Evolutionary conservation across 2,797 vertebrate genomes (phyloP).

Genomic region (Sus cebifrons): DNA sequence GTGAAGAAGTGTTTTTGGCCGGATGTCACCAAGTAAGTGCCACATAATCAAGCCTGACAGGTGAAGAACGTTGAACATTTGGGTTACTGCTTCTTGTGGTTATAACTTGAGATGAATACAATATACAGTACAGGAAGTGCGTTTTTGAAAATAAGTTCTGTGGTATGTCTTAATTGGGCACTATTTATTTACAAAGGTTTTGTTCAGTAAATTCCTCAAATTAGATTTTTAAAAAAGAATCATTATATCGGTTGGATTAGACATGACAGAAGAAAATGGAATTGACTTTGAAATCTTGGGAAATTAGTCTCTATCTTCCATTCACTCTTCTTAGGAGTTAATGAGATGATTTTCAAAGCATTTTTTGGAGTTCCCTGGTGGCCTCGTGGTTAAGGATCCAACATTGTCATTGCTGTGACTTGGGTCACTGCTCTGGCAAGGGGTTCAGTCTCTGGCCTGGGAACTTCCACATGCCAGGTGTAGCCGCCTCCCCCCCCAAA

Average conservation of each 20-base stretch:
- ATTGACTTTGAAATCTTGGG: not conserved
- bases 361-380: not conserved
- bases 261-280: conserved; percentile 50
- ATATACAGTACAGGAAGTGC: not conserved
- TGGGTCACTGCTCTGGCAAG: too few species aligned
- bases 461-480: too few species aligned
- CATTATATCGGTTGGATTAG: conserved; percentile 1
- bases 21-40: not conserved
- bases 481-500: too few species aligned
- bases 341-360: conserved; percentile 52
- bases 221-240: conserved; percentile 7
- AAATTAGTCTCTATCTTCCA: conserved; percentile 13
- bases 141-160: conserved; percentile 41
- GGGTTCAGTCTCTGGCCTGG: too few species aligned
- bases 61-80: conserved; percentile 32
- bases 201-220: not conserved
- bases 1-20: not conserved
- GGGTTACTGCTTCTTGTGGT: conserved; percentile 10
- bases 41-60: not conserved
- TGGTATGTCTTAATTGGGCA: not conserved
- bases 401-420: too few species aligned
- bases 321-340: conserved; percentile 58
- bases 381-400: too few species aligned
- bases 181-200: conserved; percentile 69
- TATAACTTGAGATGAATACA: conserved; percentile 44